A percentile compares a stretch with the other conserved stretches of the same genome.
These are phyloP conservation scores for Antennarius striatus DNA, from an alignment of 2,113 vertebrate species.

Conservation along the genomic window DNA sequence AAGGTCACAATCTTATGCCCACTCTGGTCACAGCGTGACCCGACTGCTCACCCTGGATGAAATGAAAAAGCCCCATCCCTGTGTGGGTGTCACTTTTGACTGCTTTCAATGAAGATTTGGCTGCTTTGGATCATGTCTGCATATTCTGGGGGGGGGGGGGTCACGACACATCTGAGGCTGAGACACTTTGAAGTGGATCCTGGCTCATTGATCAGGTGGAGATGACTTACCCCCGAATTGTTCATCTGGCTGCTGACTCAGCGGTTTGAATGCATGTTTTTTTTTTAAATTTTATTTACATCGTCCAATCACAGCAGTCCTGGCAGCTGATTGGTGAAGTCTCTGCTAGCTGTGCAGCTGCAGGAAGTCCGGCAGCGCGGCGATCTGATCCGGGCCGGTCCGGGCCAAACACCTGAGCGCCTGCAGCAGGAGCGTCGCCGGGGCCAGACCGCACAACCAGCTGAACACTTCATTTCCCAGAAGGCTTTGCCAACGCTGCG, in stretches of 20 bases:
- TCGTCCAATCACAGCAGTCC: slow-evolving; percentile 12
- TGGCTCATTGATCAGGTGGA: too few relatives aligned
- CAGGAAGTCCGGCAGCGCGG: slow-evolving; percentile 85
- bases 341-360: slow-evolving; percentile 78
- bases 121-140: too few relatives aligned
- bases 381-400: slow-evolving; percentile 83
- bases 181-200: too few relatives aligned
- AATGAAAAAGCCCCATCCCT: too few relatives aligned
- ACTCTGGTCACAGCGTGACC: too few relatives aligned
- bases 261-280: background rate
- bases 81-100: too few relatives aligned
- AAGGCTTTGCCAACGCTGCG: slow-evolving; percentile 81
- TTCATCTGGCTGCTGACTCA: background rate
- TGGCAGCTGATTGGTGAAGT: slow-evolving; percentile 18
- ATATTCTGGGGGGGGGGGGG: too few relatives aligned
- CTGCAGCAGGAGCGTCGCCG: slow-evolving; percentile 84
- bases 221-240: too few relatives aligned
- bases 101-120: too few relatives aligned
- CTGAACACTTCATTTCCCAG: slow-evolving; percentile 84
- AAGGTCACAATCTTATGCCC: too few relatives aligned
- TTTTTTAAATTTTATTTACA: slow-evolving; percentile 47
- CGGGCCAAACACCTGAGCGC: slow-evolving; percentile 88
- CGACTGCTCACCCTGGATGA: too few relatives aligned
- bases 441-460: slow-evolving; percentile 85
- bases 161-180: too few relatives aligned